phyloP scores from a whole-genome alignment of 92 coral and sea anemone genomes.

The Porites lobata region DNA sequence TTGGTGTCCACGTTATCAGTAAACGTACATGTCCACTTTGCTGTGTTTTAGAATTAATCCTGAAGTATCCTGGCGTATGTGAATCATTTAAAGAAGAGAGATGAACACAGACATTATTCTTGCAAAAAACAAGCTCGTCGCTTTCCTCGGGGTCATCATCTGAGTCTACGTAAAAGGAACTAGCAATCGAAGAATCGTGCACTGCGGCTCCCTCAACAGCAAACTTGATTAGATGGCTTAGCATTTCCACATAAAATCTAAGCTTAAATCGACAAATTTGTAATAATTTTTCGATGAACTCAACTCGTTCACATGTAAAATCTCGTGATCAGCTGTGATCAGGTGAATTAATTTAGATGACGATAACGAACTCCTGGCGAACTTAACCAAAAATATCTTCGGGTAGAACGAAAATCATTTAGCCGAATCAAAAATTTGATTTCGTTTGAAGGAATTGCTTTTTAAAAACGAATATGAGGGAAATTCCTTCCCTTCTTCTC shows the following conservation, averaged over 20 bases:
- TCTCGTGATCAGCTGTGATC: conserved; percentile 2
- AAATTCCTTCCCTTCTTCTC: too few relatives aligned
- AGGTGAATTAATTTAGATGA: neutral
- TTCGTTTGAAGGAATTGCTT: too few relatives aligned
- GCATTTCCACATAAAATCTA: conserved; percentile 39
- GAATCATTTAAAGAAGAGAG: conserved; percentile 64
- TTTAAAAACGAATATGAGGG: too few relatives aligned
- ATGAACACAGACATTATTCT: conserved; percentile 91
- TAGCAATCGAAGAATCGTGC: conserved; percentile 49
- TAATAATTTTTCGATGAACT: neutral
- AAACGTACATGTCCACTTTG: conserved; percentile 84
- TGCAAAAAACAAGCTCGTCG: conserved; percentile 91
- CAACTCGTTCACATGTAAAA: neutral
- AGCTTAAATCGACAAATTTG: neutral
- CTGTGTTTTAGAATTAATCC: conserved; percentile 86
- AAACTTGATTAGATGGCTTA: conserved; percentile 85
- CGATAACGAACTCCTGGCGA: neutral
- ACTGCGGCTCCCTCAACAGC: conserved; percentile 83
- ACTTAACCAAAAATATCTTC: too few relatives aligned
- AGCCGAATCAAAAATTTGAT: too few relatives aligned
- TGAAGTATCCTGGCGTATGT: conserved; percentile 87
- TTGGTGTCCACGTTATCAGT: conserved; percentile 94
- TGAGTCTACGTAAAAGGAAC: conserved; percentile 79
- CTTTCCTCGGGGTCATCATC: conserved; percentile 87
- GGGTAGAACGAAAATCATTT: too few relatives aligned